Evolutionary conservation across 2,113 vertebrate genomes (phyloP).

Genomic region (Corythoichthys haematopterus): DNA sequence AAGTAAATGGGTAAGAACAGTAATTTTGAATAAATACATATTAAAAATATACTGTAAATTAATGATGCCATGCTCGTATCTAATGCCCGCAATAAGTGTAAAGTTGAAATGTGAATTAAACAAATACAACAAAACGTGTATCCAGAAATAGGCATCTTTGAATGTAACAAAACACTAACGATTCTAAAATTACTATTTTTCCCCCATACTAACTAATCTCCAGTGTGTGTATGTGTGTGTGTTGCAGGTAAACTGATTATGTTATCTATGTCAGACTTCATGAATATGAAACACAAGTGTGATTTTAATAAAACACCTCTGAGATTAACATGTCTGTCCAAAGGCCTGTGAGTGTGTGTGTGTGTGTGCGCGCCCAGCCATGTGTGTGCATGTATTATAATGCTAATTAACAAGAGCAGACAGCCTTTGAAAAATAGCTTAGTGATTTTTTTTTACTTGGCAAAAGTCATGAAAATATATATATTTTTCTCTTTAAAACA

Average conservation of each 20-base stretch:
- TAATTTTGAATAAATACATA: no score
- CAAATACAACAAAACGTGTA: no score
- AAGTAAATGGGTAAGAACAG: no score
- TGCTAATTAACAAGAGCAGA: not conserved
- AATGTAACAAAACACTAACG: no score
- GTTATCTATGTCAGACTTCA: constrained; percentile 41
- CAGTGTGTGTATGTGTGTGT: constrained; percentile 1
- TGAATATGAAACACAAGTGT: constrained; percentile 52
- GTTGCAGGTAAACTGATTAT: constrained; percentile 13
- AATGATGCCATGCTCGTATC: no score
- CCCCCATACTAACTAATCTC: no score
- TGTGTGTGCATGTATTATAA: not conserved
- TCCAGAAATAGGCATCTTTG: no score
- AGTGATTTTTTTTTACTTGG: not conserved
- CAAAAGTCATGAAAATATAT: not conserved
- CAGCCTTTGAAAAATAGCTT: not conserved
- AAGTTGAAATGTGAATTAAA: no score
- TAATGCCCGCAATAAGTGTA: no score
- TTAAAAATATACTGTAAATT: no score
- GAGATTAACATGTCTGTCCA: constrained; percentile 19
- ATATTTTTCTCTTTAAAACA: not conserved
- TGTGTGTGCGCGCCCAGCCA: not conserved
- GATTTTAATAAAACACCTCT: constrained; percentile 46
- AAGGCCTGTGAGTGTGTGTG: not conserved
- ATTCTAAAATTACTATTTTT: no score